Evolutionary conservation across 1,140 invertebrate genomes (phyloP), one percentile per base, ranked within the genome.

Genomic region (Brachionus plicatilis): DNA sequence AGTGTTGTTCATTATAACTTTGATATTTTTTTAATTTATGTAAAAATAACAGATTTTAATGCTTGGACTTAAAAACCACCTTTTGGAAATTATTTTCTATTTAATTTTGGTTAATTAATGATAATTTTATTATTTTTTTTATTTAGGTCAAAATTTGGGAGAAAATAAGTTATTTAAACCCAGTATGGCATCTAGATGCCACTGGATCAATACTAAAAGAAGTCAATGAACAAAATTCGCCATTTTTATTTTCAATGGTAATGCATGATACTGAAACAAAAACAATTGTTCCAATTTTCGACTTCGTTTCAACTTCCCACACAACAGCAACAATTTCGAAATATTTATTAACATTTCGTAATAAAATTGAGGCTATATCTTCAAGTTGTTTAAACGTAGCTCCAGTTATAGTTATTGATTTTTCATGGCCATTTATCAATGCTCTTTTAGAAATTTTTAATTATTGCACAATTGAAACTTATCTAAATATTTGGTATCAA

Each of bases 121-220:
- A 68, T 29, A 68, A 2, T 45, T 72, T 72, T 14, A 45, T 37
- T 17, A n/a, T 43, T 43, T n/a, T 5, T 14, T 43, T 43, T 5
- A 72, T 72, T 24, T 12, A 72, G 68, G 12, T 72, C 8, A 72
- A 72, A 43, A 43, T 72, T 41, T 72, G 37, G 68, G 14, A 43
- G 3, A 72, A 72, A 24, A 72, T 72, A 6, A 33, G 41, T 14
- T 11, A 8, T 6, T n/a, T 17, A 14, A 72, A 76, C 17, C 72
- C 72, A 47, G 43, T 76, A 43, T 76, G 72, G 72, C 24, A 76
- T 47, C 72, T 76, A 6, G 72, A 76, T 47, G 72, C 72, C 8
- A 76, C 72, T 11, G 72, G 72, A 76, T 76, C 41, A 6, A 24
- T 76, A 20, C 45, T 76, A 3, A 76, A 29, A 27, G 27, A 76